Evolutionary conservation across 1,140 invertebrate genomes (phyloP), one percentile per base, ranked within the genome.

Genomic region (Diorhabda elongata): DNA sequence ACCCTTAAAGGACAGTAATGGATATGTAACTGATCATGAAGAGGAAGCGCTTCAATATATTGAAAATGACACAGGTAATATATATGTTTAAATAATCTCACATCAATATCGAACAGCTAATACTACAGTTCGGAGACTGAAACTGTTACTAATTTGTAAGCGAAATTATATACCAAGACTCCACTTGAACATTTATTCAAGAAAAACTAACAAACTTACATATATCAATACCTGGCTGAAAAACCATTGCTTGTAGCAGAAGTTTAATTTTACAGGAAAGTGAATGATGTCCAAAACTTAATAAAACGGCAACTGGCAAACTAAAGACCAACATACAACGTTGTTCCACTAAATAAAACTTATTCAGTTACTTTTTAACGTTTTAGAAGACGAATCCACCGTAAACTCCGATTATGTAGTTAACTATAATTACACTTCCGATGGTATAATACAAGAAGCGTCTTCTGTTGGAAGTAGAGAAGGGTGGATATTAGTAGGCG

Each of bases 401-500:
- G 8, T 41, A 45, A 64, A 56, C 47, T 9, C 45, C 26, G 4
- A 11, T 43, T 44, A 26, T 43, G 43, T 42, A 8, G 42, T 42
- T 7, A 5, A 43, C 11, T 26, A 26, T 47, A 57, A 57, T 67
- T 67, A 45, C 58, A 60, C 58, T 26, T 42, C 57, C 41, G 58
- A 44, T 57, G 58, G 44, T 44, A 60, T 73, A 26, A 44, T 61
- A 9, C 73, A 74, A 59, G 44, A 66, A 57, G 57, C 58, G 4
- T 67, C 61, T 8, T 67, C 45, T 43, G 68, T 59, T 4, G 45
- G 44, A n/a, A 74, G 69, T 84, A 81, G 81, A 83, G 85, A 87
- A 60, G 92, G 92, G 56, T 94, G 92, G 92, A 87, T 88, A 79
- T 94, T 91, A 87, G 87, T 94, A 69, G 90, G 90, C 26, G 91